Conservation (phyloP, 2,113 vertebrate species). For the Actenoides lindsayi region DNA sequence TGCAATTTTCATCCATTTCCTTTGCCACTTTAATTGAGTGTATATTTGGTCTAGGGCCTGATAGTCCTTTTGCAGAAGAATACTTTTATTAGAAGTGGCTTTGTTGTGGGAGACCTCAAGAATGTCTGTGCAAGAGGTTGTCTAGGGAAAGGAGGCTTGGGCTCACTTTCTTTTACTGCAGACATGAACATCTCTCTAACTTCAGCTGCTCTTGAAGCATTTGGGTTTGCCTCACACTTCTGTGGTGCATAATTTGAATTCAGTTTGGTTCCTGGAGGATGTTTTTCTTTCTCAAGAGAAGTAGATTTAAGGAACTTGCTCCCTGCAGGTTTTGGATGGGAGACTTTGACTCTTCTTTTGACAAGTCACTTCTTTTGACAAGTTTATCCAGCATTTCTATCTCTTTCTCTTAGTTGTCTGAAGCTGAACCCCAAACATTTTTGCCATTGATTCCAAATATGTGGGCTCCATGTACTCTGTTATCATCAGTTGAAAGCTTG, state of each 20-base stretch:
- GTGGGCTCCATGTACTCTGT: too few relatives aligned
- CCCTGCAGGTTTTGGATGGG: too few relatives aligned
- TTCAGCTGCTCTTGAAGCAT: conserved; percentile 55
- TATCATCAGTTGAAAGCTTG: too few relatives aligned
- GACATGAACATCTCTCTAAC: conserved; percentile 52
- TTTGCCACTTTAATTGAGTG: conserved; percentile 49
- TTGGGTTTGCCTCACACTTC: conserved; percentile 70
- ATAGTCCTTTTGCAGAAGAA: conserved; percentile 36
- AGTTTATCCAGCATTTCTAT: too few relatives aligned
- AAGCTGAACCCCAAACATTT: too few relatives aligned
- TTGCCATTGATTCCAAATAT: too few relatives aligned
- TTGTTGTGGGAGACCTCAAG: conserved; percentile 37
- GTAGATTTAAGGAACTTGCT: too few relatives aligned
- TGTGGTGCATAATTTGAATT: neutral
- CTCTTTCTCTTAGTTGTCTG: too few relatives aligned
- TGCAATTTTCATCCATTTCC: conserved; percentile 62
- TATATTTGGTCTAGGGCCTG: conserved; percentile 47
- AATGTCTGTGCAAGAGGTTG: conserved; percentile 37
- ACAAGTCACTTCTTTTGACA: too few relatives aligned
- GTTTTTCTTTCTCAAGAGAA: neutral
- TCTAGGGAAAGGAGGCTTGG: conserved; percentile 58
- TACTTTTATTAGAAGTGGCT: conserved; percentile 7
- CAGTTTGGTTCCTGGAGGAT: neutral
- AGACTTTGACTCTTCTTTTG: too few relatives aligned
- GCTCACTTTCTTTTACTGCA: conserved; percentile 38